A percentile compares a stretch with the other conserved stretches of the same genome.
Conservation (phyloP, 2,113 vertebrate species). For the Malurus alboscapulatus region DNA sequence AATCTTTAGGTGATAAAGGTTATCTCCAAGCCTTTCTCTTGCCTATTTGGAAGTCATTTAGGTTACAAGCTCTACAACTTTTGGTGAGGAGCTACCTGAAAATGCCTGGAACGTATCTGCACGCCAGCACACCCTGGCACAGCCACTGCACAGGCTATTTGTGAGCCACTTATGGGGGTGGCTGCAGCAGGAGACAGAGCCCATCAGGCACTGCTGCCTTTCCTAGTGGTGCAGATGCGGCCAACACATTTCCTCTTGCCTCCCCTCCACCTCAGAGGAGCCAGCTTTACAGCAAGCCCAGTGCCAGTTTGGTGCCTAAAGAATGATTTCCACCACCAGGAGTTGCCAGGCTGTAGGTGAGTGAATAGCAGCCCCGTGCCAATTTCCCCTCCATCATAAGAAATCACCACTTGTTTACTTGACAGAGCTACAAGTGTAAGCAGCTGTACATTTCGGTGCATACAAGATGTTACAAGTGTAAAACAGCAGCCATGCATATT, state of each 20-base stretch:
- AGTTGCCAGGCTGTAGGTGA: constrained; percentile 36
- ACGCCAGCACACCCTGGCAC: neutral
- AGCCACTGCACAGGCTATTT: neutral
- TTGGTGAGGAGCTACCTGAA: neutral
- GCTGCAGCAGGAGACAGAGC: neutral
- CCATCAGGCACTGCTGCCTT: neutral
- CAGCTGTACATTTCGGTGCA: constrained; percentile 53
- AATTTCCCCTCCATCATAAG: constrained; percentile 49
- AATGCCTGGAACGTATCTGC: fast-evolving
- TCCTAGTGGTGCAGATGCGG: neutral
- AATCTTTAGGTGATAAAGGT: neutral
- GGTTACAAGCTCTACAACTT: neutral
- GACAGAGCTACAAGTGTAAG: constrained; percentile 66
- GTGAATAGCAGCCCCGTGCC: neutral
- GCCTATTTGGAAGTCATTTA: neutral
- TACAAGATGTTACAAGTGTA: constrained; percentile 64
- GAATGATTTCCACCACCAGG: constrained; percentile 47
- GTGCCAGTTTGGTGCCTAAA: constrained; percentile 11
- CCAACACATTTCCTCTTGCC: neutral
- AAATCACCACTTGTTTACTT: constrained; percentile 58
- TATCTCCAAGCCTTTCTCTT: neutral
- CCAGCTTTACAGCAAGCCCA: neutral
- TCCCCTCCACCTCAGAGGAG: neutral
- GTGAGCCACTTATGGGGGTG: neutral
- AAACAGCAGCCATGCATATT: constrained; percentile 49